Base-by-base conservation (phyloP, 2,113 vertebrate species). In the Chaetops frenatus region DNA sequence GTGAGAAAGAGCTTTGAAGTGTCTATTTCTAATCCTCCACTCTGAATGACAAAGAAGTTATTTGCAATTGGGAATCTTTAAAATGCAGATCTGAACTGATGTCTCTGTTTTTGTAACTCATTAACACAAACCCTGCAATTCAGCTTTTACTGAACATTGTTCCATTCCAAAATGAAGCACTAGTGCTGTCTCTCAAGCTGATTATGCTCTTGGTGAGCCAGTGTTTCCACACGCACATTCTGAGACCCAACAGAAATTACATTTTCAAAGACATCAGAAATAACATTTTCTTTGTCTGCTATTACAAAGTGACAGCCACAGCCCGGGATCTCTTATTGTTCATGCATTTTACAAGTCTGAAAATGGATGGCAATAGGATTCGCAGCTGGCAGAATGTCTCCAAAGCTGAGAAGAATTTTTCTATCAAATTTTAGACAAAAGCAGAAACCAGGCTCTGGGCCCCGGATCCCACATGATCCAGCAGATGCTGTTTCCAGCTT, bases 401-500 rank as follows among this genome's bases (percentile, higher is more conserved):
- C 92, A 86, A 83, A 90, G 88, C 78, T 29, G 81, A 87, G 91
- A 94, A 85, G 66, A 78, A 13, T 42, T 89, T 90, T 92, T 90
- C 72, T 88, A 95, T 56, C 72, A 93, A 42, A 64, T 92, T 92
- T 93, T 93, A 88, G 8, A 74, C 53, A 88, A 90, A 88, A 81
- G 88, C 72, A 96, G 86, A 94, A 93, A 90, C 1, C 0, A 84
- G 88, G 62, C 87, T 95, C 90, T 94, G 78, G 73, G 88, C 76
- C 90, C 72, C 15, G 5, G 86, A 94, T 81, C 86, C 91, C 92
- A 81, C 56, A 92, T 88, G 61, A 90, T 97, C 92, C 95, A 93
- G 93, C 88, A 92, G 92, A 96, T 86, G 86, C 90, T 96, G 86
- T 93, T 96, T 88, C 60, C 96, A 97, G 64, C 72, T 95, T 78